phyloP scores from a whole-genome alignment of 2,113 vertebrate genomes.

The Cygnus atratus region DNA sequence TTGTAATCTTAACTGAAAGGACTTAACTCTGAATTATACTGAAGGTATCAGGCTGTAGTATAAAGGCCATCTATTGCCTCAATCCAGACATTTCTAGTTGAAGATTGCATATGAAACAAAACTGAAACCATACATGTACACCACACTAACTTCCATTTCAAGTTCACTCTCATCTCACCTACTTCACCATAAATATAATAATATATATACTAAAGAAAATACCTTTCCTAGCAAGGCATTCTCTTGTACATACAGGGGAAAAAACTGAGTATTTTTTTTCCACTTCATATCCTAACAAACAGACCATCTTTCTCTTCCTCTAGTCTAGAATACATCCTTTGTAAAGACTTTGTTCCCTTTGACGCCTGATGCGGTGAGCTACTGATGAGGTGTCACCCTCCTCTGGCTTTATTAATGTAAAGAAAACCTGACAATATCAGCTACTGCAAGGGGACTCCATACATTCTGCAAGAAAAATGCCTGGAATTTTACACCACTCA shows the following conservation, averaged over 20 bases:
- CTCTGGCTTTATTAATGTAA: neutral
- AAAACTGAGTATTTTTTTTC: neutral
- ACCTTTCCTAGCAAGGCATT: neutral
- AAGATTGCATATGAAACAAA: neutral
- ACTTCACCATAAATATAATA: neutral
- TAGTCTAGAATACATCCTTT: neutral
- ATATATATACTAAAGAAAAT: neutral
- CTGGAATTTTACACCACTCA: neutral
- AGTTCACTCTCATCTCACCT: neutral
- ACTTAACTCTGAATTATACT: neutral
- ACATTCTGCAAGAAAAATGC: neutral
- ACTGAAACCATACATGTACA: neutral
- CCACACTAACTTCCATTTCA: neutral
- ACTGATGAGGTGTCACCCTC: rapidly evolving
- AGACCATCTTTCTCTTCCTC: neutral
- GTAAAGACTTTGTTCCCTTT: neutral
- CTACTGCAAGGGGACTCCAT: neutral
- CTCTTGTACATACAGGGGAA: neutral
- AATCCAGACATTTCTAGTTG: neutral
- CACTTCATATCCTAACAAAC: neutral
- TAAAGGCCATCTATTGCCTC: neutral
- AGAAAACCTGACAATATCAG: neutral
- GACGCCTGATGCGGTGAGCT: neutral
- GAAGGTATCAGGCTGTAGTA: neutral
- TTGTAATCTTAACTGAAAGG: neutral